Conservation (phyloP, 2,113 vertebrate genomes). For the Sinocyclocheilus anophthalmus region DNA sequence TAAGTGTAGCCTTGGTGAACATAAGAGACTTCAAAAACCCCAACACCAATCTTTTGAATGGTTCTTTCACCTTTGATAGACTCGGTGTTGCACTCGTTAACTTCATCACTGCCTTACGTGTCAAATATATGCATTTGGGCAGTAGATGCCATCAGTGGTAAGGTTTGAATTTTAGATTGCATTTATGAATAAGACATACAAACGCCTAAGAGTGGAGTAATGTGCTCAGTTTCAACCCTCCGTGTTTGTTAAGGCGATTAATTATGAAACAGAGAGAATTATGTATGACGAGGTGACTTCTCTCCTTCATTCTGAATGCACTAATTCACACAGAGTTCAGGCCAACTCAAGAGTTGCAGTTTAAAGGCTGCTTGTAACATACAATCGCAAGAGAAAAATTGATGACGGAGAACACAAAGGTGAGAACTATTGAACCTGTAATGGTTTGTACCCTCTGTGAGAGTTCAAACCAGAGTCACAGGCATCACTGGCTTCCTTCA, state of each 20-base stretch:
- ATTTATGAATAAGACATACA: conserved; percentile 46
- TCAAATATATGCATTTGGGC: not conserved
- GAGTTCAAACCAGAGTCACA: conserved; percentile 67
- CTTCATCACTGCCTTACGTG: not conserved
- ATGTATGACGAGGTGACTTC: conserved; percentile 38
- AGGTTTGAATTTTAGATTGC: conserved; percentile 22
- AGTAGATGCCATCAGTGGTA: not conserved
- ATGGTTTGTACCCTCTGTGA: conserved; percentile 53
- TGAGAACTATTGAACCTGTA: conserved; percentile 54
- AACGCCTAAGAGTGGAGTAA: conserved; percentile 44
- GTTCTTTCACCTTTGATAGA: not conserved
- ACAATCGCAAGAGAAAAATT: conserved; percentile 20
- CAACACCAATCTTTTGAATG: not conserved
- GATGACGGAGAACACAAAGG: conserved; percentile 30
- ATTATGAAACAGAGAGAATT: conserved; percentile 55
- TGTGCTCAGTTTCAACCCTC: conserved; percentile 48
- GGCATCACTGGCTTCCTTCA: conserved; percentile 52
- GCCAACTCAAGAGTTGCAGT: conserved; percentile 6
- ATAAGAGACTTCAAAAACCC: not conserved
- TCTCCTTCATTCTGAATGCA: conserved; percentile 40
- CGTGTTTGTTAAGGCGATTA: conserved; percentile 49
- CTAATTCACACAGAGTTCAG: conserved; percentile 38
- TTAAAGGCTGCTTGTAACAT: conserved; percentile 55
- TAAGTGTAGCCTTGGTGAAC: too few relatives aligned
- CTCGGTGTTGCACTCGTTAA: not conserved